These are phyloP conservation scores for Anthonomus grandis DNA, from an alignment of 1,140 invertebrate genomes.

Conservation along the genomic window DNA sequence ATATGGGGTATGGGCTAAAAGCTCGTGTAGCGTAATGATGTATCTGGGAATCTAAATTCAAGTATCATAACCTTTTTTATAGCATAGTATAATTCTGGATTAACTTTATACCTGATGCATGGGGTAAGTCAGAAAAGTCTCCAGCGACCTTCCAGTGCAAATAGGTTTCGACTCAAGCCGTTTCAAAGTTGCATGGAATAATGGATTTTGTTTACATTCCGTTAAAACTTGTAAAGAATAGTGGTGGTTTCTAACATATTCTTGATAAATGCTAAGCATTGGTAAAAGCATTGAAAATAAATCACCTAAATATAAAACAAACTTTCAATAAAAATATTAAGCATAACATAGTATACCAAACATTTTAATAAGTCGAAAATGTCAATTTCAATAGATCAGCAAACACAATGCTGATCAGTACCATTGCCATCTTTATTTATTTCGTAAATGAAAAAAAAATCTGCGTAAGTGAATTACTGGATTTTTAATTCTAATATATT, in stretches of 20 bases:
- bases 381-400: too few species aligned
- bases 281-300: conserved; percentile 91
- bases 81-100: not conserved
- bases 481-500: too few species aligned
- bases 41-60: conserved; percentile 78
- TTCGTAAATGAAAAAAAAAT: too few species aligned
- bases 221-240: conserved; percentile 92
- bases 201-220: conserved; percentile 84
- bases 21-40: conserved; percentile 87
- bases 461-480: too few species aligned
- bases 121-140: conserved; percentile 90
- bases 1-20: conserved; percentile 88
- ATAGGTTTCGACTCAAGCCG: conserved; percentile 78
- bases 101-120: conserved; percentile 83
- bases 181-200: conserved; percentile 77
- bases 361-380: too few species aligned
- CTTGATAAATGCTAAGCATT: conserved; percentile 92
- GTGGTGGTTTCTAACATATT: conserved; percentile 92
- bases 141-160: conserved; percentile 80
- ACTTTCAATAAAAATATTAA: not conserved
- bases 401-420: too few species aligned
- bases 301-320: conserved; percentile 63
- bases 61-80: not conserved
- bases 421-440: too few species aligned
- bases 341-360: not conserved